Percentiles rank a stretch among this genome's conserved stretches.
Evolutionary conservation across 2,888 invertebrate genomes (phyloP).

Genomic region (Clunio marinus): DNA sequence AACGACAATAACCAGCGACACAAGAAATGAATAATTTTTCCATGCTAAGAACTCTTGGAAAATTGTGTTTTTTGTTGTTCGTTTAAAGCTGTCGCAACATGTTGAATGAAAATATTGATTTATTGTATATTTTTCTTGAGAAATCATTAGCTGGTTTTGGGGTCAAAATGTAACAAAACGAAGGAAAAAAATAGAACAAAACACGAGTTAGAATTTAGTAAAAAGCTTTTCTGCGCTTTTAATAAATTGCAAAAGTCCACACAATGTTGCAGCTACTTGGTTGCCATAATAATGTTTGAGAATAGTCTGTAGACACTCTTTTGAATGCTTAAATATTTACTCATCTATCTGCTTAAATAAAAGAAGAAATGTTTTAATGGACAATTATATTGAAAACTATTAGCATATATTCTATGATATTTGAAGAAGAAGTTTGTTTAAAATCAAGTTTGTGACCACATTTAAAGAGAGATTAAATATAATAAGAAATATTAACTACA

Average conservation of each 20-base stretch:
- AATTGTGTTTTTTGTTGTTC: background rate
- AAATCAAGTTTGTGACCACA: background rate
- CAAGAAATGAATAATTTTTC: constrained; percentile 17
- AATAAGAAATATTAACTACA: constrained; percentile 13
- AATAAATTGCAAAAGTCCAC: constrained; percentile 35
- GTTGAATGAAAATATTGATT: constrained; percentile 24
- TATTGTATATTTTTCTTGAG: constrained; percentile 37
- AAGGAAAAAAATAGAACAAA: constrained; percentile 5
- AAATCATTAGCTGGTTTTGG: constrained; percentile 38
- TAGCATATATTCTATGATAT: constrained; percentile 19
- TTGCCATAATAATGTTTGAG: background rate
- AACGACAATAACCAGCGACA: constrained; percentile 40
- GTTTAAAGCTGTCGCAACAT: background rate
- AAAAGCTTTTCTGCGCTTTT: background rate
- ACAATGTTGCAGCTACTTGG: constrained; percentile 33
- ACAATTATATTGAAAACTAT: constrained; percentile 24
- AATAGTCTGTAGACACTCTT: background rate
- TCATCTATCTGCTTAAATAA: too few species aligned
- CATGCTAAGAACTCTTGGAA: background rate
- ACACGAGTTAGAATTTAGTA: constrained; percentile 22
- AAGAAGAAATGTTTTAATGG: constrained; percentile 36
- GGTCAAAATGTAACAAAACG: constrained; percentile 32
- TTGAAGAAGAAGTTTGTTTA: background rate
- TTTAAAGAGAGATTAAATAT: too few species aligned
- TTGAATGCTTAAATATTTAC: background rate